Conservation (phyloP, 2,113 vertebrate genomes). For the Tylochromis polylepis region DNA sequence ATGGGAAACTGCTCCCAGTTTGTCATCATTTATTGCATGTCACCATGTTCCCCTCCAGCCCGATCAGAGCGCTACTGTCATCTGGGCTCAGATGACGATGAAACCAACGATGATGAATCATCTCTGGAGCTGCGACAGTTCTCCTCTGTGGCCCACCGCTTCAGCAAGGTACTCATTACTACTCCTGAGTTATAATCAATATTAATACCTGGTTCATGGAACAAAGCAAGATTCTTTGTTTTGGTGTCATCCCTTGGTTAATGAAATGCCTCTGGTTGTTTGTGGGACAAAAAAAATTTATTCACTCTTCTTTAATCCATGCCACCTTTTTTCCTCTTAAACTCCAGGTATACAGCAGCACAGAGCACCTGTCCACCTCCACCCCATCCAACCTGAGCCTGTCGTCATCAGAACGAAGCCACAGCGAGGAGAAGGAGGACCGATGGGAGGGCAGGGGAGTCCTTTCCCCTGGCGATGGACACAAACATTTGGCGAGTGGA, state of each 20-base stretch:
- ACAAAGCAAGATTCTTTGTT: background rate
- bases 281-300: background rate
- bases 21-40: background rate
- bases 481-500: slow-evolving; percentile 62
- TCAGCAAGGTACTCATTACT: slow-evolving; percentile 82
- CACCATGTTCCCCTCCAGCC: slow-evolving; percentile 63
- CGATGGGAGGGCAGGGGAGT: slow-evolving; percentile 71
- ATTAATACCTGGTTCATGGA: background rate
- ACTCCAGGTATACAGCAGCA: slow-evolving; percentile 91
- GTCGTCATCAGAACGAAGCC: slow-evolving; percentile 77
- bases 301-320: background rate
- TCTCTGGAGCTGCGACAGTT: slow-evolving; percentile 90
- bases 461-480: slow-evolving; percentile 63
- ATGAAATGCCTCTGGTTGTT: background rate
- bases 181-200: background rate
- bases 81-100: slow-evolving; percentile 80
- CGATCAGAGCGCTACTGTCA: slow-evolving; percentile 89
- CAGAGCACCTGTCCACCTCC: slow-evolving; percentile 84
- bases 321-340: background rate
- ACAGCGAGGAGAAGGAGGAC: slow-evolving; percentile 85
- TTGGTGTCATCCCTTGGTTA: background rate
- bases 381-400: slow-evolving; percentile 77
- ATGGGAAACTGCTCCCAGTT: background rate
- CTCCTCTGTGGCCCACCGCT: slow-evolving; percentile 91
- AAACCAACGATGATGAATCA: slow-evolving; percentile 88